Evolutionary conservation across 2,888 invertebrate genomes (phyloP).

Genomic region (Operophtera brumata): DNA sequence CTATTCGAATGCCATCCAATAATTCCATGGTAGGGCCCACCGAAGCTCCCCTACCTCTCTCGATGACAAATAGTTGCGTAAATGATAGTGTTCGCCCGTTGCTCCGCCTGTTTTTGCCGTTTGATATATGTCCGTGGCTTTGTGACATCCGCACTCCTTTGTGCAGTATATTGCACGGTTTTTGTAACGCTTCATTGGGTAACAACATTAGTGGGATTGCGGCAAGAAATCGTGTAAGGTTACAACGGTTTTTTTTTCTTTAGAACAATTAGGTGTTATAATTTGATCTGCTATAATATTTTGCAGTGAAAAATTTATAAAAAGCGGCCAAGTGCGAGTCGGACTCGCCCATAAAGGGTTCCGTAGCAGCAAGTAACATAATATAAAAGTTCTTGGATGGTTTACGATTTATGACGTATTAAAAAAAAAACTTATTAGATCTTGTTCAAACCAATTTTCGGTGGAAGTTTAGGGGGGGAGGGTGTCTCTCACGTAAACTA

Average conservation of each 20-base stretch:
- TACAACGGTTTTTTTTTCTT: background rate
- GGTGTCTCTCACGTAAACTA: no score
- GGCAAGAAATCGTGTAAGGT: conserved; percentile 3
- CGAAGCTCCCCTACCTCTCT: conserved; percentile 61
- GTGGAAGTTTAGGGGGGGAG: no score
- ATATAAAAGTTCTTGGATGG: no score
- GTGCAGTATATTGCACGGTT: conserved; percentile 55
- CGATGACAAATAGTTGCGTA: conserved; percentile 78
- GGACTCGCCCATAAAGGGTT: no score
- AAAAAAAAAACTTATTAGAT: no score
- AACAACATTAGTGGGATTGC: conserved; percentile 25
- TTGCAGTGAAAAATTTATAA: no score
- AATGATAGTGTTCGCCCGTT: conserved; percentile 71
- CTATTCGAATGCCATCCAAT: conserved; percentile 1
- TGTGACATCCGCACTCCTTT: conserved; percentile 54
- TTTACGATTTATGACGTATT: no score
- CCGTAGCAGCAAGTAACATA: no score
- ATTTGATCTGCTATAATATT: no score
- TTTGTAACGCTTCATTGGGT: conserved; percentile 51
- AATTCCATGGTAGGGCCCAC: conserved; percentile 42
- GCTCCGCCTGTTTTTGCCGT: conserved; percentile 75
- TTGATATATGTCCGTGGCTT: conserved; percentile 73
- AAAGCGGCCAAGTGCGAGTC: no score
- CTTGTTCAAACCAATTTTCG: no score
- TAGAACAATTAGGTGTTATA: no score